phyloP scores from a whole-genome alignment of 2,113 vertebrate genomes.

The Antennarius striatus region DNA sequence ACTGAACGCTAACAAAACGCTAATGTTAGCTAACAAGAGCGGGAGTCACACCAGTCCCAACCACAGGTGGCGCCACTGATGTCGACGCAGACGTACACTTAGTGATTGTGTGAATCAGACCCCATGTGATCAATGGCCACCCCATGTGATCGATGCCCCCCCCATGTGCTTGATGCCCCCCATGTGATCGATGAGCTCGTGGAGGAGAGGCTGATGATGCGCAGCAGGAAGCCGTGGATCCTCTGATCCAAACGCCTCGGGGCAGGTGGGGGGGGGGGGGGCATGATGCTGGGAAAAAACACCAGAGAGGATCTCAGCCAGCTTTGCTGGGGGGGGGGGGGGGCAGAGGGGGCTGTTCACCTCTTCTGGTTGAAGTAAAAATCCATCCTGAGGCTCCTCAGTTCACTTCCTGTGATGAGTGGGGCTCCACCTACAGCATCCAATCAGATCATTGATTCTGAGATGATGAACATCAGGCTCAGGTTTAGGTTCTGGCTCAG shows the following conservation, averaged over 20 bases:
- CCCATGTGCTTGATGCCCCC: slow-evolving; percentile 36
- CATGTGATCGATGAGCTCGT: slow-evolving; percentile 61
- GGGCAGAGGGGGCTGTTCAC: neutral
- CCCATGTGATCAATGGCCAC: neutral
- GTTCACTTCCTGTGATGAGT: too few relatives aligned
- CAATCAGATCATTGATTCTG: too few relatives aligned
- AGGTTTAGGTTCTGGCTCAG: too few relatives aligned
- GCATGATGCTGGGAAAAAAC: slow-evolving; percentile 31
- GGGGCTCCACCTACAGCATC: too few relatives aligned
- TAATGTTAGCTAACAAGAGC: too few relatives aligned
- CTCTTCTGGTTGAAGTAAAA: neutral
- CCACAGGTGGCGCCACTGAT: too few relatives aligned
- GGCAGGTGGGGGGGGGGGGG: slow-evolving; percentile 21
- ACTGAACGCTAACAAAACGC: too few relatives aligned
- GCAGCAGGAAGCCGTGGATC: slow-evolving; percentile 37
- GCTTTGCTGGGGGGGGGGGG: slow-evolving; percentile 10
- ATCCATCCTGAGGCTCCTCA: too few relatives aligned
- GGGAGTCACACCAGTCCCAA: too few relatives aligned
- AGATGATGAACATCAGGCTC: too few relatives aligned
- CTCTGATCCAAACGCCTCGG: slow-evolving; percentile 25
- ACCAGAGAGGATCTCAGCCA: slow-evolving; percentile 22
- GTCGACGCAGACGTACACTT: too few relatives aligned
- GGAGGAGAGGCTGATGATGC: slow-evolving; percentile 49
- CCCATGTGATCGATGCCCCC: slow-evolving; percentile 53
- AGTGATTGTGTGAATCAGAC: too few relatives aligned